Conservation (phyloP, 1,140 invertebrate species). For the Polyergus mexicanus region DNA sequence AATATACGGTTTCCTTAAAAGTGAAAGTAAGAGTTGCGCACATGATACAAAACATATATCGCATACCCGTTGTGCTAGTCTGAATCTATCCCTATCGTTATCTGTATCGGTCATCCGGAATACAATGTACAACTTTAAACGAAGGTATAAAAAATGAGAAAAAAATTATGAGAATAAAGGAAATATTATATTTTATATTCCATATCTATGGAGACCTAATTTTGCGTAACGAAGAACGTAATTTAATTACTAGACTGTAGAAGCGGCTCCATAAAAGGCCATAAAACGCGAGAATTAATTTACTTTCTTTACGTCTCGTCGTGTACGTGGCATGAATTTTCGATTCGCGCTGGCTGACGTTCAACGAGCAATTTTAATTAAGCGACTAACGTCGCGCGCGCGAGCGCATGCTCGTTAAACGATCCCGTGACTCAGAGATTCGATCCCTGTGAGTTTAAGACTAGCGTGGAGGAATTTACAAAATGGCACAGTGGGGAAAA, state of each 20-base stretch:
- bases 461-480: constrained; percentile 17
- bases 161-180: background rate
- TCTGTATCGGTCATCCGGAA: constrained; percentile 40
- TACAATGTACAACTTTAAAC: background rate
- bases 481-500: constrained; percentile 27
- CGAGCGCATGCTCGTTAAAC: constrained; percentile 13
- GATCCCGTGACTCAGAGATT: constrained; percentile 55
- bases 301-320: constrained; percentile 52
- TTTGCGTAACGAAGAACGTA: background rate
- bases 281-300: constrained; percentile 32
- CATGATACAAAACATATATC: constrained; percentile 12
- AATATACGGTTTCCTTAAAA: constrained; percentile 79
- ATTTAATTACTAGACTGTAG: background rate
- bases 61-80: constrained; percentile 16
- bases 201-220: background rate
- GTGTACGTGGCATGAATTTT: constrained; percentile 16
- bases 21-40: constrained; percentile 83
- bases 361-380: constrained; percentile 61
- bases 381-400: constrained; percentile 54
- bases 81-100: constrained; percentile 71
- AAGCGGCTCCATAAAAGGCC: background rate
- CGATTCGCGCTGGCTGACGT: constrained; percentile 41
- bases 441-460: constrained; percentile 56
- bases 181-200: background rate
- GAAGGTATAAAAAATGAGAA: background rate